Evolutionary conservation across 2,113 vertebrate genomes (phyloP), one percentile per base, ranked within the genome.

Genomic region (Ptychochromis oligacanthus): DNA sequence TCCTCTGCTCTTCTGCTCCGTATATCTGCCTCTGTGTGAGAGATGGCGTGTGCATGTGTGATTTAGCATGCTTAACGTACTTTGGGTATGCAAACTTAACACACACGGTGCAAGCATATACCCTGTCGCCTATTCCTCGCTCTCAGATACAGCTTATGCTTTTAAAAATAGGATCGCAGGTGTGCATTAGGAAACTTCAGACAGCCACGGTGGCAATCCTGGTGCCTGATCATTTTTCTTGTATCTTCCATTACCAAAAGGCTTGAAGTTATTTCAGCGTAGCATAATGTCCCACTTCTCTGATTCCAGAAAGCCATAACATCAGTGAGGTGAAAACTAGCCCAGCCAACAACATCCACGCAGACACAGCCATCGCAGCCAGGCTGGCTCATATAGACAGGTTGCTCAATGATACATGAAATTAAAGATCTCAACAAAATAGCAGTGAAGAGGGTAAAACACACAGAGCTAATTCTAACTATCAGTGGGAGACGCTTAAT

Each of bases 321-420:
- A 81, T 89, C 90, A 89, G 82, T 43, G 90, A 85, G 78, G 58
- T 77, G 87, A 90, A 90, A 92, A 91, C 80, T 77, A 72, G 82
- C 84, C 78, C 77, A 84, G 61, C 75, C 83, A 84, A 52, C 82
- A 49, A 62, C 55, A 83, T 85, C 67, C 64, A 80, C 43, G 56
- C 60, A 76, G 31, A 80, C 58, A 38, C 58, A 87, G 85, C 57
- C 75, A 78, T 81, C 80, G 74, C 77, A 82, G 80, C 76, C 87
- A 79, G 86, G 36, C 81, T 88, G 79, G 79, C 82, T 90, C 88
- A 40, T 91, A 92, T 79, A 90, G 90, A 93, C 91, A 94, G 89
- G 92, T 91, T 95, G 94, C 85, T 94, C 93, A 95, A 95, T 94
- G 93, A 95, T 88, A 92, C 94, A 94, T 95, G 93, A 95, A 95